Evolutionary conservation across 1,140 invertebrate species (phyloP).

Genomic region (Zaprionus camerounensis): DNA sequence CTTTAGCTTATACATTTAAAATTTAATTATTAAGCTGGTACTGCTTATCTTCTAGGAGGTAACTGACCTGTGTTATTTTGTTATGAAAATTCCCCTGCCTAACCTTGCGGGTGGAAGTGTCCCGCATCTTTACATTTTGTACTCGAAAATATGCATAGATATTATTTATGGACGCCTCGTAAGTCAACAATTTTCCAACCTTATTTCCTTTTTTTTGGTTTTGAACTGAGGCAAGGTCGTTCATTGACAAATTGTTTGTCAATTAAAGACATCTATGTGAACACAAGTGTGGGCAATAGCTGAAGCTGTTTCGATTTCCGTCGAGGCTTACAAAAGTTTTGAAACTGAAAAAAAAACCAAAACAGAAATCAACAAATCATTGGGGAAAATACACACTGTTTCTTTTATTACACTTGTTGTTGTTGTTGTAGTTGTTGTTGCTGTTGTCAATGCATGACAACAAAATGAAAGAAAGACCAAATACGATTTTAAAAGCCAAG

Average conservation of each 20-base stretch:
- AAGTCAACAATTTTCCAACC: conserved; percentile 23
- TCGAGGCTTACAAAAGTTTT: conserved; percentile 24
- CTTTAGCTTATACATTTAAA: not conserved
- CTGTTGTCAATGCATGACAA: conserved; percentile 37
- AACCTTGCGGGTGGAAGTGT: conserved; percentile 15
- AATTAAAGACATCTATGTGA: conserved; percentile 16
- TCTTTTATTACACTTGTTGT: conserved; percentile 31
- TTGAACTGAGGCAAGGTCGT: conserved; percentile 54
- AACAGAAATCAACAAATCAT: conserved; percentile 50
- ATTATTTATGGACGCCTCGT: conserved; percentile 11
- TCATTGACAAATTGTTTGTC: conserved; percentile 17
- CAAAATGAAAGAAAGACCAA: conserved; percentile 38
- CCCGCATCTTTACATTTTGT: conserved; percentile 26
- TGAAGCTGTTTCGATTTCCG: conserved; percentile 34
- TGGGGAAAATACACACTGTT: conserved; percentile 31
- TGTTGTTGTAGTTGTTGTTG: conserved; percentile 10
- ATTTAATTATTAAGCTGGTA: not conserved
- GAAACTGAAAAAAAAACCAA: conserved; percentile 19
- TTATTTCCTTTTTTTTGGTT: conserved; percentile 31
- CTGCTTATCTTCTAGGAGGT: not conserved
- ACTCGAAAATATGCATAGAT: not conserved
- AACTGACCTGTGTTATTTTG: conserved; percentile 1
- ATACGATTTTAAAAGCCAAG: conserved; percentile 48
- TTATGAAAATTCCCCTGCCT: not conserved
- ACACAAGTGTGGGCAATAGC: conserved; percentile 7